Evolutionary conservation across 1,140 invertebrate genomes (phyloP).

Genomic region (Magallana angulata): DNA sequence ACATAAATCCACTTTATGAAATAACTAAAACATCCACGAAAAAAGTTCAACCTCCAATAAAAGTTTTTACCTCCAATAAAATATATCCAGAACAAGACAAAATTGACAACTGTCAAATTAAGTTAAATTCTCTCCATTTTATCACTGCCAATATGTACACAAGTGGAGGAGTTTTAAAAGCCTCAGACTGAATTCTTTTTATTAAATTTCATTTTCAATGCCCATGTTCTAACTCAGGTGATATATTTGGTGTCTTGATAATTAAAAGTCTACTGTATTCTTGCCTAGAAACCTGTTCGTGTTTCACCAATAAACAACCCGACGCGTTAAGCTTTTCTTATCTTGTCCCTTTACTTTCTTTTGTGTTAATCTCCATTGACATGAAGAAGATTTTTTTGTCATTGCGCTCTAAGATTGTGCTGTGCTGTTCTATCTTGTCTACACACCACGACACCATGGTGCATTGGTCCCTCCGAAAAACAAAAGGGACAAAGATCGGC

Average conservation of each 20-base stretch:
- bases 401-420: not conserved
- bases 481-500: not conserved
- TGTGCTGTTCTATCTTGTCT: not conserved
- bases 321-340: not conserved
- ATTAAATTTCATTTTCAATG: constrained; percentile 31
- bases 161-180: constrained; percentile 12
- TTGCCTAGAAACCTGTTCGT: not conserved
- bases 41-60: not conserved
- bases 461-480: not conserved
- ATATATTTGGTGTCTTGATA: not conserved
- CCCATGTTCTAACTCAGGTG: constrained; percentile 21
- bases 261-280: constrained; percentile 25
- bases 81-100: not conserved
- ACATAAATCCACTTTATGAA: not conserved
- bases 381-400: not conserved
- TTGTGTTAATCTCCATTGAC: not conserved
- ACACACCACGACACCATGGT: not conserved
- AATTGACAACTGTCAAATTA: constrained; percentile 27
- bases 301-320: constrained; percentile 25
- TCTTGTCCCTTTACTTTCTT: constrained; percentile 22
- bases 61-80: not conserved
- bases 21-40: not conserved
- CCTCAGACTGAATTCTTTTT: constrained; percentile 17
- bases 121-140: not conserved
- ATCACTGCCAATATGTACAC: constrained; percentile 15